Evolutionary conservation across 2,113 vertebrate species (phyloP).

Genomic region (Amazona vittata): DNA sequence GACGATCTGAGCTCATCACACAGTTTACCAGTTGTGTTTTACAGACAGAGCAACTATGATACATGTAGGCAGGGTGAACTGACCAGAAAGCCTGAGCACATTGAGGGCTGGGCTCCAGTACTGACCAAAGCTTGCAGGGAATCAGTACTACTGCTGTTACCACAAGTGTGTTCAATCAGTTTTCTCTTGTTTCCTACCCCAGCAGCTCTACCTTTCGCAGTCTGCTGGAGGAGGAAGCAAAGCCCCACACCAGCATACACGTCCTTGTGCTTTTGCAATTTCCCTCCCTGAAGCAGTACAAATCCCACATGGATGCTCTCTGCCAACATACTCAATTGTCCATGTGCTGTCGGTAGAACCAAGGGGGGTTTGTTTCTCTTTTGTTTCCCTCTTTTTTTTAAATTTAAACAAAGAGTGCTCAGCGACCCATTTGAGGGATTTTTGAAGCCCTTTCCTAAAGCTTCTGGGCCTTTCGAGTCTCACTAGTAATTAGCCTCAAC

Average conservation of each 20-base stretch:
- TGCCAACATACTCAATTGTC: not conserved
- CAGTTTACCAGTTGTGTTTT: not conserved
- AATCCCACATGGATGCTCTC: not conserved
- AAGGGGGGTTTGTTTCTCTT: not conserved
- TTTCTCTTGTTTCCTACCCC: not conserved
- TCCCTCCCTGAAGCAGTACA: not conserved
- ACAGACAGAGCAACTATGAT: not conserved
- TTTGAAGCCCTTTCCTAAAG: not conserved
- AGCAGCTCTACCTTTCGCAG: not conserved
- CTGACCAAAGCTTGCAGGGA: not conserved
- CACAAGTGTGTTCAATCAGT: not conserved
- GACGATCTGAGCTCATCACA: not conserved
- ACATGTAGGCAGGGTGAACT: not conserved
- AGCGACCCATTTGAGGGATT: not conserved
- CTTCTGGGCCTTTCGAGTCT: not conserved
- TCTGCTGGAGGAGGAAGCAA: not conserved
- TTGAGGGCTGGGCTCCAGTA: slow-evolving; percentile 4
- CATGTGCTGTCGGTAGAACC: not conserved
- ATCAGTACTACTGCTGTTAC: not conserved
- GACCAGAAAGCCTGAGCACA: not conserved
- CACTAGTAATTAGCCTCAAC: not conserved
- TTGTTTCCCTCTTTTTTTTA: not conserved
- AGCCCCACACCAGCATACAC: not conserved
- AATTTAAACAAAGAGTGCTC: not conserved
- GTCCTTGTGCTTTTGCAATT: not conserved